Conservation (phyloP, 2,797 vertebrate species). For the Oryzias dopingdopingensis region DNA sequence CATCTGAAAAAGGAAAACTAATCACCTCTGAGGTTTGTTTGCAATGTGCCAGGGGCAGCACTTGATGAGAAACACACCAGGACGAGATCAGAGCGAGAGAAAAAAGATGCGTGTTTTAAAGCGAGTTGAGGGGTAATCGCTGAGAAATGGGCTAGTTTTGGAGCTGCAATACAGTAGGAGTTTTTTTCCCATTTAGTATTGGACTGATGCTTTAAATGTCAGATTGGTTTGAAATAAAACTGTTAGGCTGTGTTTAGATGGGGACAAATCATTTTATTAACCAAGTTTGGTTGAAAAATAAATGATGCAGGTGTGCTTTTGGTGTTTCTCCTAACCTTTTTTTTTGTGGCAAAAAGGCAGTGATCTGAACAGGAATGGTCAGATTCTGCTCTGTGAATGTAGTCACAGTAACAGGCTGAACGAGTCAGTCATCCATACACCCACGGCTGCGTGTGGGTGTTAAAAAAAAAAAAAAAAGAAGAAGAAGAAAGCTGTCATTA, state of each 20-base stretch:
- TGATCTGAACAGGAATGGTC: slow-evolving; percentile 21
- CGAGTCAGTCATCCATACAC: slow-evolving; percentile 58
- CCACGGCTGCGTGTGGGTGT: slow-evolving; percentile 67
- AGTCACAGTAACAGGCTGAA: slow-evolving; percentile 61
- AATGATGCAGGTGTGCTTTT: slow-evolving; percentile 33
- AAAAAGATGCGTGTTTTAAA: slow-evolving; percentile 17
- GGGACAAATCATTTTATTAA: slow-evolving; percentile 11
- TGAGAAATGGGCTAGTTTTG: slow-evolving; percentile 10
- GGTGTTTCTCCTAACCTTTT: slow-evolving; percentile 20
- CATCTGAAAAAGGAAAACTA: slow-evolving; percentile 50
- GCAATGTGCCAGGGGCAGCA: slow-evolving; percentile 24
- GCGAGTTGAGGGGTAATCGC: slow-evolving; percentile 11
- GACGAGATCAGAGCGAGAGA: slow-evolving; percentile 60
- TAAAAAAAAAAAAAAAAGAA: slow-evolving; percentile 34
- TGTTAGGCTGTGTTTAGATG: slow-evolving; percentile 2
- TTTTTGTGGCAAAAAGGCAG: background rate
- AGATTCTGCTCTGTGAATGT: slow-evolving; percentile 28
- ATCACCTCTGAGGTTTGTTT: slow-evolving; percentile 67
- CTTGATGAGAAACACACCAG: slow-evolving; percentile 48
- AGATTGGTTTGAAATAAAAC: background rate
- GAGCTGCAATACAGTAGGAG: background rate
- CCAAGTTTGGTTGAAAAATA: slow-evolving; percentile 22
- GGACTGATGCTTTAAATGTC: slow-evolving; percentile 5
- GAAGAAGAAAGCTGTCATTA: slow-evolving; percentile 52
- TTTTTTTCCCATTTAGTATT: background rate